Evolutionary conservation across 2,797 vertebrate species (phyloP).

Genomic region (Choloepus didactylus): DNA sequence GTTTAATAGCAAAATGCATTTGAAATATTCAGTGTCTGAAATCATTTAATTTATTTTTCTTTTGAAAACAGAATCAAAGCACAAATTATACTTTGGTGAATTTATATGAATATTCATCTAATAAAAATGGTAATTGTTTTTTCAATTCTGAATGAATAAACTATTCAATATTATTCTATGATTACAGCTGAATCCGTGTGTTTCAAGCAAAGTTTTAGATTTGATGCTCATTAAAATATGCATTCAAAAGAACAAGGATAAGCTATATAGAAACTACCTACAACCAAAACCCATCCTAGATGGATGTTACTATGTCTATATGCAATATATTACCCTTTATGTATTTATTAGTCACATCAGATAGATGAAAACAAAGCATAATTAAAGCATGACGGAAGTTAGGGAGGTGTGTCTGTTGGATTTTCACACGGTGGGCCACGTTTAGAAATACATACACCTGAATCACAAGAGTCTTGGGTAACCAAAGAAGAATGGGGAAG

Average conservation of each 20-base stretch:
- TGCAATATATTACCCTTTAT: not conserved
- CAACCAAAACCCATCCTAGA: not conserved
- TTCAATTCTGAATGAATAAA: not conserved
- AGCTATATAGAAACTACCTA: not conserved
- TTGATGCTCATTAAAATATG: not conserved
- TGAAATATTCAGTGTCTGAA: conserved; percentile 15
- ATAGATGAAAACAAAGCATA: not conserved
- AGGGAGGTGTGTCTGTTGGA: not conserved
- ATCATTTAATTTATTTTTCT: not conserved
- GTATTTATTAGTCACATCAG: not conserved
- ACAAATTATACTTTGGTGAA: not conserved
- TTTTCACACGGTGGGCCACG: not conserved
- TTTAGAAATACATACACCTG: not conserved
- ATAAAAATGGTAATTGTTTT: not conserved
- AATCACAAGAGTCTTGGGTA: not conserved
- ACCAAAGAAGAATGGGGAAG: not conserved
- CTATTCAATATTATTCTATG: not conserved
- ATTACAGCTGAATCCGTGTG: not conserved
- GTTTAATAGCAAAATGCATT: conserved; percentile 21
- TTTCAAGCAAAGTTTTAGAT: conserved; percentile 1
- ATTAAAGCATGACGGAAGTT: not conserved
- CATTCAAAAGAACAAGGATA: not conserved
- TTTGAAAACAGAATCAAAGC: conserved; percentile 35
- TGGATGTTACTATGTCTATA: not conserved
- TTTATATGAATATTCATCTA: not conserved